Evolutionary conservation across 2,113 vertebrate species (phyloP).

Genomic region (Arenaria interpres): DNA sequence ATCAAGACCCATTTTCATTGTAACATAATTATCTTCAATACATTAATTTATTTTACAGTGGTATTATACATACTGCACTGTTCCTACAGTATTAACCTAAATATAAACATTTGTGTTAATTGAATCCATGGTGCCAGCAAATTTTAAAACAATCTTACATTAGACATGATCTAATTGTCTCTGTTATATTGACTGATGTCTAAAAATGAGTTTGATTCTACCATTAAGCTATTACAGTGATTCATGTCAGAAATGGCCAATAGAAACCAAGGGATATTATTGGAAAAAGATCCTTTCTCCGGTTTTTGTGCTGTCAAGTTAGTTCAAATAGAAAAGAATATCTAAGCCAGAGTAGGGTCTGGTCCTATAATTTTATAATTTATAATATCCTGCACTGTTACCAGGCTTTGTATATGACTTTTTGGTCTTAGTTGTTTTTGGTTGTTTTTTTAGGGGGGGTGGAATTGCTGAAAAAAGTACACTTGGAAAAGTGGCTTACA

Average conservation of each 20-base stretch:
- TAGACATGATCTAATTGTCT: not conserved
- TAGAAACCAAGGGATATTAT: not conserved
- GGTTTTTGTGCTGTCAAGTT: not conserved
- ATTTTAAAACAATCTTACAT: conserved; percentile 5
- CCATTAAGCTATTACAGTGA: not conserved
- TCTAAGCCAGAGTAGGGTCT: not conserved
- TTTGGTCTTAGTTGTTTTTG: not conserved
- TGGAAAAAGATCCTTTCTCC: not conserved
- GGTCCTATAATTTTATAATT: not conserved
- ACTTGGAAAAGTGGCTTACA: not conserved
- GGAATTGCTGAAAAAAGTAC: not conserved
- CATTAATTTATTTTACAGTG: not conserved
- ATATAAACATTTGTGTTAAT: conserved; percentile 2
- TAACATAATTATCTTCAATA: not conserved
- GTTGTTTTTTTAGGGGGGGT: too few relatives aligned
- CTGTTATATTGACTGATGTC: not conserved
- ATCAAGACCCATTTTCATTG: not conserved
- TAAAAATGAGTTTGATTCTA: conserved; percentile 1
- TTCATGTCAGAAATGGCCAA: not conserved
- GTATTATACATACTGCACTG: not conserved
- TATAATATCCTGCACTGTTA: not conserved
- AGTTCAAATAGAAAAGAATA: not conserved
- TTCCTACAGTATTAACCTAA: not conserved
- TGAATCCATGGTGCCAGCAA: not conserved
- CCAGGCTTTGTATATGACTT: not conserved